phyloP scores from a whole-genome alignment of 2,113 vertebrate genomes.

The Pedionomus torquatus region DNA sequence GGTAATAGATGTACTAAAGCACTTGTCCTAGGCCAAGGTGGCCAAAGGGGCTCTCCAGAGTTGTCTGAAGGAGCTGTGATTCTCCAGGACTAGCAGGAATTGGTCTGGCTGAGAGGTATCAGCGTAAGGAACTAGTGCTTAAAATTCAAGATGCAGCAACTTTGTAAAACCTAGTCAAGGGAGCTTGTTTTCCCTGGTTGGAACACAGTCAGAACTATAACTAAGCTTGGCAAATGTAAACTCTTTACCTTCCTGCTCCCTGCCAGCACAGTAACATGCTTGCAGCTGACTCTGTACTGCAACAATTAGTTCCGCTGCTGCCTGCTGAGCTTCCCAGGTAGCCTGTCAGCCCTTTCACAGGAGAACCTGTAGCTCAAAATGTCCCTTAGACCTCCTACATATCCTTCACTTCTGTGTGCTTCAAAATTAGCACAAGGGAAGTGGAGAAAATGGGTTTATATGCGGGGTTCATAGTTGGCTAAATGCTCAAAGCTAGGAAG shows the following conservation, averaged over 20 bases:
- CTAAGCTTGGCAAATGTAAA: not conserved
- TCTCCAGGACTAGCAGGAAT: not conserved
- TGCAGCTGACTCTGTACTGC: not conserved
- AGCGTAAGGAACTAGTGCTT: not conserved
- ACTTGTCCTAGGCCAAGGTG: not conserved
- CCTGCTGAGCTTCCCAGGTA: rapidly evolving
- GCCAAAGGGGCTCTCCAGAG: not conserved
- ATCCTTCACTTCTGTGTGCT: rapidly evolving
- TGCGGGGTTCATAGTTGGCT: not conserved
- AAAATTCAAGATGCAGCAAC: not conserved
- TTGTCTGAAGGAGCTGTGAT: not conserved
- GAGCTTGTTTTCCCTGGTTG: not conserved
- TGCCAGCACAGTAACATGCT: not conserved
- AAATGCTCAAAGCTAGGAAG: not conserved
- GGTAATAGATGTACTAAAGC: not conserved
- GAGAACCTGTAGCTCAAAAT: not conserved
- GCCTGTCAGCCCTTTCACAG: not conserved
- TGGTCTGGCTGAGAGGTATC: not conserved
- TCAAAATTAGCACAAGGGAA: rapidly evolving
- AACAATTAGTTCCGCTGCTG: not conserved
- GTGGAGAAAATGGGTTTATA: rapidly evolving
- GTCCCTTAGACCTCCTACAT: not conserved
- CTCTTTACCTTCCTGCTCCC: not conserved
- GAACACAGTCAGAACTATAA: not conserved
- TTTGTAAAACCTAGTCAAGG: not conserved